Conservation (phyloP, 2,888 invertebrate species). For the Eustalomyia histrio region DNA sequence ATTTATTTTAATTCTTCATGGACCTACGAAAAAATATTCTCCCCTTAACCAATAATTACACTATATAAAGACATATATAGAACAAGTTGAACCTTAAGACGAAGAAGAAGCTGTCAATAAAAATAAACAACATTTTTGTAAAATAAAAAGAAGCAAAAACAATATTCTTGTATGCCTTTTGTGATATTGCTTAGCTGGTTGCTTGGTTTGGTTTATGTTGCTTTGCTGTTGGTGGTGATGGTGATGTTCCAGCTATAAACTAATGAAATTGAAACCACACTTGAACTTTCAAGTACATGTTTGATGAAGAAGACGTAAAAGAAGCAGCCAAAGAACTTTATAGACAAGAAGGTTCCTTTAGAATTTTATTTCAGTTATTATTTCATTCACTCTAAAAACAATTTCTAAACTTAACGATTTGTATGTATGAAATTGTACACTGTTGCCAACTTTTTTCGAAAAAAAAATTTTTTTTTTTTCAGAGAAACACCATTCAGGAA, state of each 20-base stretch:
- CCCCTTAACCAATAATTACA: background rate
- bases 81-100: background rate
- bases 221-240: no score
- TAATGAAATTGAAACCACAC: constrained; percentile 65
- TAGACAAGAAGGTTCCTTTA: constrained; percentile 43
- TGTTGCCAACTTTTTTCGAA: no score
- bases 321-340: constrained; percentile 33
- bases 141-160: background rate
- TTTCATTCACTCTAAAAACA: constrained; percentile 34
- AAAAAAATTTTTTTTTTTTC: no score
- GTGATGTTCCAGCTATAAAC: constrained; percentile 47
- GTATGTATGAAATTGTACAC: background rate
- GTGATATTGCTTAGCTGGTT: constrained; percentile 20
- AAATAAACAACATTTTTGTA: constrained; percentile 55
- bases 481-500: no score
- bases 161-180: constrained; percentile 20
- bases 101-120: constrained; percentile 58
- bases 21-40: no score
- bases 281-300: constrained; percentile 62
- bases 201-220: constrained; percentile 33
- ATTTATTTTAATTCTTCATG: no score
- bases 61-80: background rate
- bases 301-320: constrained; percentile 38
- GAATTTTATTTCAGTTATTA: constrained; percentile 49
- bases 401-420: constrained; percentile 31